Conservation (phyloP, 1,140 invertebrate species). For the Ostrea edulis region DNA sequence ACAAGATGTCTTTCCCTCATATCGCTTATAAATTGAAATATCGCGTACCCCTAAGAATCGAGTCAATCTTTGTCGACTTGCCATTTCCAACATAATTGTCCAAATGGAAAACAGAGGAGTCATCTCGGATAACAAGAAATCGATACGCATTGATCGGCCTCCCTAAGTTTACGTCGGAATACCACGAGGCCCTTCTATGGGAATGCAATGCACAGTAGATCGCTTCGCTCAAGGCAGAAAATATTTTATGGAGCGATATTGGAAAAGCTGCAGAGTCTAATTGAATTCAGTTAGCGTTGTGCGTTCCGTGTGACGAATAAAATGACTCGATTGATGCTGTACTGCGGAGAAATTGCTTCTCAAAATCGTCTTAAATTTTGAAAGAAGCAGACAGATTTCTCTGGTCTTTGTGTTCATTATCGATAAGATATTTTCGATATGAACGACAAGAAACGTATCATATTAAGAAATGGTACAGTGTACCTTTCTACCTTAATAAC, state of each 20-base stretch:
- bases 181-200: neutral
- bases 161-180: neutral
- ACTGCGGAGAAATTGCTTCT: neutral
- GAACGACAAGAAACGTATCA: neutral
- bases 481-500: neutral
- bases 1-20: no score
- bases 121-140: neutral
- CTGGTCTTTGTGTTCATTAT: neutral
- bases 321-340: neutral
- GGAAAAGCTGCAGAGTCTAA: neutral
- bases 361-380: neutral
- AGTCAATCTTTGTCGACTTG: neutral
- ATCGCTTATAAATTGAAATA: neutral
- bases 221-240: neutral
- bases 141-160: neutral
- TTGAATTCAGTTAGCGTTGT: neutral
- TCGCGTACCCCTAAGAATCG: neutral
- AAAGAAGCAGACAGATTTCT: neutral
- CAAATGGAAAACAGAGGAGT: neutral
- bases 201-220: neutral
- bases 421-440: neutral
- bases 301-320: constrained; percentile 2
- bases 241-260: constrained; percentile 3
- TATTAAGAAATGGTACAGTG: neutral
- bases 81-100: constrained; percentile 8